Conservation (phyloP, 2,113 vertebrate species). For the Marmota flaviventris region DNA sequence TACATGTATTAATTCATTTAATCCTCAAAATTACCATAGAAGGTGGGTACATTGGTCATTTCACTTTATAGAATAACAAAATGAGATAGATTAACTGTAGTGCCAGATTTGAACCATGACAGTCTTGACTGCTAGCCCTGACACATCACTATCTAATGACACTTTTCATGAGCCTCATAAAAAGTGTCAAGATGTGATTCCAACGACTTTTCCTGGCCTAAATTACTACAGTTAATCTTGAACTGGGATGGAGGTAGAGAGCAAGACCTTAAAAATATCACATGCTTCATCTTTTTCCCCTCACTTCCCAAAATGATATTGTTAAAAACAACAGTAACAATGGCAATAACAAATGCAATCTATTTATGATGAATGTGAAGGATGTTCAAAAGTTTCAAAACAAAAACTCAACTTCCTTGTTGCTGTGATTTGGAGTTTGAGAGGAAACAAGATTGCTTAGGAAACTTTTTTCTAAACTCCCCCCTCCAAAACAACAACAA, state of each 20-base stretch:
- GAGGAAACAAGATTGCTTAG: not conserved
- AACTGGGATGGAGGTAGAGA: not conserved
- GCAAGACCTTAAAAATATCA: not conserved
- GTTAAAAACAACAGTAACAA: not conserved
- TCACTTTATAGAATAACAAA: constrained; percentile 51
- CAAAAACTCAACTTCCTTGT: not conserved
- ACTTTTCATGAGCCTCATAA: not conserved
- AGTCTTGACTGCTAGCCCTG: not conserved
- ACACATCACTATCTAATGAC: not conserved
- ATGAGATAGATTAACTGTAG: not conserved
- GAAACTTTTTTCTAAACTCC: not conserved
- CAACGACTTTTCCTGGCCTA: not conserved
- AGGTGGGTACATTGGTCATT: not conserved
- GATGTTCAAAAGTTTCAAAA: constrained; percentile 54
- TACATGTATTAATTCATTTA: not conserved
- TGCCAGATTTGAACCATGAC: not conserved
- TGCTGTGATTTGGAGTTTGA: not conserved
- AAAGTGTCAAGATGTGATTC: not conserved
- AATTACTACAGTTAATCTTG: not conserved
- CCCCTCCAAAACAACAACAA: too few relatives aligned
- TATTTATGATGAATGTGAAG: not conserved
- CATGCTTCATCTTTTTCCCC: not conserved
- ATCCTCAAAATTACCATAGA: not conserved
- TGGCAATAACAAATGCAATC: not conserved
- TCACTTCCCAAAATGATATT: constrained; percentile 1